These are phyloP conservation scores for Eupeodes luniger DNA, from an alignment of 2,888 invertebrate genomes.

Conservation along the genomic window DNA sequence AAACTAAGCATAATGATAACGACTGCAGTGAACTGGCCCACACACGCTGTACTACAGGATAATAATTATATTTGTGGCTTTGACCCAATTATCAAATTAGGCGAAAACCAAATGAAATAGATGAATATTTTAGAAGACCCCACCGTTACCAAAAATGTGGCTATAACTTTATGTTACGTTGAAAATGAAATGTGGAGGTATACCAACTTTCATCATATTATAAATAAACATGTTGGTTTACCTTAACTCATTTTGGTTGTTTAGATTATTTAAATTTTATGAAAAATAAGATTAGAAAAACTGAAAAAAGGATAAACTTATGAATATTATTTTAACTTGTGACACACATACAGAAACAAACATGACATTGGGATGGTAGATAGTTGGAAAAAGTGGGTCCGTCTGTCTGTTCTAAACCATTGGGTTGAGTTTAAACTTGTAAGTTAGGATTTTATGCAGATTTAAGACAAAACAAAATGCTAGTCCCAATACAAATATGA, in stretches of 20 bases:
- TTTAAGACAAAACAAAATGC: no score
- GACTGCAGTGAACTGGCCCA: not conserved
- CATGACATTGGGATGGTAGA: no score
- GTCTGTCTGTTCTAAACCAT: no score
- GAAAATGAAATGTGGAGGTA: not conserved
- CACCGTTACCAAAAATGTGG: not conserved
- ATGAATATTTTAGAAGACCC: not conserved
- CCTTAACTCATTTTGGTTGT: not conserved
- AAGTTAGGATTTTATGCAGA: no score
- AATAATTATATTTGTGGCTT: conserved; percentile 32
- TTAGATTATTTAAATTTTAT: not conserved
- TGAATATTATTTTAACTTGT: no score
- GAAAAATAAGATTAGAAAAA: no score
- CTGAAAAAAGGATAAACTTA: no score
- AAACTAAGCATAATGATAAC: conserved; percentile 15
- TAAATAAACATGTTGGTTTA: not conserved
- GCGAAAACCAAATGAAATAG: not conserved
- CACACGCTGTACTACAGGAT: not conserved
- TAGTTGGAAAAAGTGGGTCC: no score
- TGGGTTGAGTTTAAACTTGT: no score
- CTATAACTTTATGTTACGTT: not conserved
- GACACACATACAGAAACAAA: no score
- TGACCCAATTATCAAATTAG: conserved; percentile 7
- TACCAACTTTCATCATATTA: not conserved
- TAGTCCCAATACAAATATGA: no score